These are phyloP conservation scores for Ceratosolen solmsi DNA, from an alignment of 1,140 invertebrate genomes.

Conservation along the genomic window DNA sequence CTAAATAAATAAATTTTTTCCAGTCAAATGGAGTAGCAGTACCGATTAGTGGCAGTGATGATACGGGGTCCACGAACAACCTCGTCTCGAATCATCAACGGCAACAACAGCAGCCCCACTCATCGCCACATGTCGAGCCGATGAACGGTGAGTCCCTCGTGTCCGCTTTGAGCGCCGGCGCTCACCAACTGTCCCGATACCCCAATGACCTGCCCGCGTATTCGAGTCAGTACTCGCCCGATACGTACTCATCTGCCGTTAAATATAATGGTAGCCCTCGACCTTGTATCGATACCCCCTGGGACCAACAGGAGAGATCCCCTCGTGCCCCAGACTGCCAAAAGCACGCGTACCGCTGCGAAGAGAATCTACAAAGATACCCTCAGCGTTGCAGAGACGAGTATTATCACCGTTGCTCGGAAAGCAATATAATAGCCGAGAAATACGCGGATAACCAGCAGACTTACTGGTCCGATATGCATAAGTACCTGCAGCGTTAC, in stretches of 20 bases:
- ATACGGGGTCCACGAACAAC: constrained; percentile 70
- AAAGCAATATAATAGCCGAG: constrained; percentile 65
- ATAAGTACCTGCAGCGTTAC: constrained; percentile 68
- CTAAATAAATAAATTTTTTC: no score
- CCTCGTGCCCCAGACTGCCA: constrained; percentile 27
- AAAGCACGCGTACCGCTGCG: constrained; percentile 62
- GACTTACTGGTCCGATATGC: constrained; percentile 59
- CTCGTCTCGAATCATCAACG: constrained; percentile 66
- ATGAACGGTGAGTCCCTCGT: constrained; percentile 71
- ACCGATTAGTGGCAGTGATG: constrained; percentile 59
- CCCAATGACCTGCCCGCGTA: constrained; percentile 60
- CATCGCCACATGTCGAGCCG: constrained; percentile 66
- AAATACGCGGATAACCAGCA: constrained; percentile 55
- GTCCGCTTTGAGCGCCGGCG: constrained; percentile 53
- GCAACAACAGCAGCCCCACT: constrained; percentile 55
- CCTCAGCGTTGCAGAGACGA: constrained; percentile 68
- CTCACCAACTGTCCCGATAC: constrained; percentile 55
- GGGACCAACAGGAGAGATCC: constrained; percentile 40
- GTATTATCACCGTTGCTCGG: constrained; percentile 68
- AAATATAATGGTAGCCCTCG: constrained; percentile 18
- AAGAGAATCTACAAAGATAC: constrained; percentile 67
- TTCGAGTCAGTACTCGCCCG: constrained; percentile 55
- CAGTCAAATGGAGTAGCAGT: constrained; percentile 67
- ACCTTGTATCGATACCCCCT: constrained; percentile 19
- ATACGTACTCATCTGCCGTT: constrained; percentile 52